These are phyloP conservation scores for Tromatobia lineatoria DNA, from an alignment of 2,888 invertebrate species.

Conservation along the genomic window DNA sequence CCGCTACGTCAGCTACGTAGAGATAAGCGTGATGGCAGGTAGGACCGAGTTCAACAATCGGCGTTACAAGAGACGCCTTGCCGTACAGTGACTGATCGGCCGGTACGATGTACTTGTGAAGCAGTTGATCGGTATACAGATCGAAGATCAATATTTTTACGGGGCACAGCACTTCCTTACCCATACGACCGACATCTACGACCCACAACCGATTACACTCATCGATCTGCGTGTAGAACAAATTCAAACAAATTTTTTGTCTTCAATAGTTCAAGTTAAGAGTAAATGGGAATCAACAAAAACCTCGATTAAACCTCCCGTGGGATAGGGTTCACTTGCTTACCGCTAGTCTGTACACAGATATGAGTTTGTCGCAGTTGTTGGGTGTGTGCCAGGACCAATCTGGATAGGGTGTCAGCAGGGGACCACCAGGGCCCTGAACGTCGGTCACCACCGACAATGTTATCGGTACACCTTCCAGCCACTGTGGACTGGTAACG, in stretches of 20 bases:
- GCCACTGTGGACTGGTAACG: conserved; percentile 84
- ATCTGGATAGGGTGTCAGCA: conserved; percentile 83
- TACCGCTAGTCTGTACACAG: conserved; percentile 84
- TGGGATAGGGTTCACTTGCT: conserved; percentile 53
- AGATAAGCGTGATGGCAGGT: conserved; percentile 81
- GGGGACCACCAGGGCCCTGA: conserved; percentile 80
- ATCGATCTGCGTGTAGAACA: conserved; percentile 80
- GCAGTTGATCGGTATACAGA: conserved; percentile 80
- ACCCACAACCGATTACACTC: conserved; percentile 85
- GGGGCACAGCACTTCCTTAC: conserved; percentile 78
- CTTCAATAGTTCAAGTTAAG: neutral
- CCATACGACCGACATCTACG: conserved; percentile 82
- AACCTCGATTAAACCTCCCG: neutral
- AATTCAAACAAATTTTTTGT: conserved; percentile 18
- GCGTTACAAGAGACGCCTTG: conserved; percentile 81
- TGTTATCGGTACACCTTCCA: conserved; percentile 82
- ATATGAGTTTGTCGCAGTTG: conserved; percentile 81
- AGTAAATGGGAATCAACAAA: neutral
- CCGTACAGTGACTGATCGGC: conserved; percentile 78
- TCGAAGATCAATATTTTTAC: conserved; percentile 84
- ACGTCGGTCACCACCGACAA: conserved; percentile 80
- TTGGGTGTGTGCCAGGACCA: conserved; percentile 81
- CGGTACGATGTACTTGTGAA: conserved; percentile 82
- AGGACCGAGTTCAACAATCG: conserved; percentile 82
- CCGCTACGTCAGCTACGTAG: conserved; percentile 82